Evolutionary conservation across 2,797 vertebrate species (phyloP), one percentile per base, ranked within the genome.

Genomic region (Parotocinclus haroldoi): DNA sequence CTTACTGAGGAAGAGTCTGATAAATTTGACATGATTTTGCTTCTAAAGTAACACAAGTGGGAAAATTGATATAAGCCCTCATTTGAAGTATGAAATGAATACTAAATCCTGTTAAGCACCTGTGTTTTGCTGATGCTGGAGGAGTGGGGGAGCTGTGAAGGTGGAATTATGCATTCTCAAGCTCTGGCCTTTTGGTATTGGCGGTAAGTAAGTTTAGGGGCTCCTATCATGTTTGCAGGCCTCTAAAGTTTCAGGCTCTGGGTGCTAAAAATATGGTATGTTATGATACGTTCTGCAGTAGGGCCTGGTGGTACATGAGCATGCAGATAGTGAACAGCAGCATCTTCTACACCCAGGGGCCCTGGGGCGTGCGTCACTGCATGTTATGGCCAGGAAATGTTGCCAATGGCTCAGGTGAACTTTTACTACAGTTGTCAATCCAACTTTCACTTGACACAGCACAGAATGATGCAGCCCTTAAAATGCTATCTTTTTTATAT

Each of bases 181-280:
- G 75, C 78, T 80, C 83, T 81, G 87, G 88, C 82, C 88, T 90
- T 92, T 84, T 87, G 81, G 82, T 84, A 81, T 79, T 58, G 81
- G 69, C 49, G 66, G 78, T 77, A 81, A 87, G 90, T 92, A 91
- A 92, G 92, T 93, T 92, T 92, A 85, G 93, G 86, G 84, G 75
- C 73, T 75, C 81, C 85, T 90, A 92, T 93, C 90, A 77, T 85
- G 88, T 86, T 89, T 85, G 86, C 92, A 86, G 84, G 72, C 84
- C 88, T 91, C 88, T 98, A 93, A 88, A 71, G 87, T 97, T 96
- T 96, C 95, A 94, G 79, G 86, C 73, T 61, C 66, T 68, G 42
- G 63, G 52, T 54, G 90, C 94, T 98, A 98, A 95, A 96, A 96
- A 98, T 98, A 98, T 81, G 74, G 70, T 84, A 83, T 91, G 91